These are phyloP conservation scores for Brachystomella parvula DNA, from an alignment of 1,140 invertebrate genomes.

Conservation along the genomic window DNA sequence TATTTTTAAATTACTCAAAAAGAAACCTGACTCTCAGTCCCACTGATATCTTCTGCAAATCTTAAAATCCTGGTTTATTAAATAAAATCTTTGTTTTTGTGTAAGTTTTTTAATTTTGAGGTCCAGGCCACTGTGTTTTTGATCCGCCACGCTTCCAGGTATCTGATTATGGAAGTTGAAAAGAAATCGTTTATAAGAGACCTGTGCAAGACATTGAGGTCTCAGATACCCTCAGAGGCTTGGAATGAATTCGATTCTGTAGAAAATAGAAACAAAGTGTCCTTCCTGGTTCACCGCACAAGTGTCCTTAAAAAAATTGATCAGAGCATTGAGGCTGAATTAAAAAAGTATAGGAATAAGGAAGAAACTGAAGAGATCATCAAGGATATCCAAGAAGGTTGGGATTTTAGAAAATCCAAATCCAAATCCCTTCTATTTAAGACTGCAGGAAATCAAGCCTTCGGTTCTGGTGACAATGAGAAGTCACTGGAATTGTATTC, in stretches of 20 bases:
- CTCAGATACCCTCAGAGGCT: neutral
- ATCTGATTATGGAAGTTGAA: neutral
- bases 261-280: neutral
- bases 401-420: slow-evolving; percentile 8
- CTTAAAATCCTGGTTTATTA: too few species aligned
- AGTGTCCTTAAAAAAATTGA: neutral
- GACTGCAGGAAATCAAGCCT: slow-evolving; percentile 68
- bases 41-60: too few species aligned
- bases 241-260: neutral
- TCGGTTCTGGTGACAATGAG: slow-evolving; percentile 64
- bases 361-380: neutral
- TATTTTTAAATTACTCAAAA: too few species aligned
- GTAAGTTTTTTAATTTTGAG: neutral
- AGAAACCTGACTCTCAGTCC: too few species aligned
- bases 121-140: neutral
- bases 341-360: neutral
- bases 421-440: slow-evolving; percentile 55
- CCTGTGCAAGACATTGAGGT: neutral
- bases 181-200: neutral
- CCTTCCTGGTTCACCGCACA: neutral
- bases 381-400: neutral
- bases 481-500: slow-evolving; percentile 66
- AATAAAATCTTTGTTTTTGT: neutral
- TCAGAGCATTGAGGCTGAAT: neutral
- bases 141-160: neutral